Conservation (phyloP, 2,113 vertebrate genomes). For the Ceuthmochares aereus region DNA sequence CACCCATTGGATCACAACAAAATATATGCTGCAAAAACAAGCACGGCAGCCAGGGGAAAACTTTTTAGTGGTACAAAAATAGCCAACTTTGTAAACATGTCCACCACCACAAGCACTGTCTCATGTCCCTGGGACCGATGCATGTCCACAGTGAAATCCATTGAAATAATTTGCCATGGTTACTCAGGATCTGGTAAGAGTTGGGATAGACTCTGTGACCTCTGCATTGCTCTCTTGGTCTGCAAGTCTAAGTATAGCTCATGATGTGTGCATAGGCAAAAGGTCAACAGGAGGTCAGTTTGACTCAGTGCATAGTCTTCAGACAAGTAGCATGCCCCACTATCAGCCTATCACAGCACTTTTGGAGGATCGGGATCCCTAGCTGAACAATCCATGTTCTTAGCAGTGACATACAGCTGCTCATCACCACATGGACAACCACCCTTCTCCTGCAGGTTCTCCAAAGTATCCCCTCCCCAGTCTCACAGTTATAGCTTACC, state of each 20-base stretch:
- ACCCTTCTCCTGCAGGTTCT: not conserved
- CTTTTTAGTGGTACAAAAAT: not conserved
- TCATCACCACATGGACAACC: not conserved
- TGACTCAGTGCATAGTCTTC: not conserved
- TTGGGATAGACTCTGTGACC: rapidly evolving
- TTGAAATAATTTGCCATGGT: not conserved
- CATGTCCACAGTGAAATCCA: not conserved
- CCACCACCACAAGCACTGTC: not conserved
- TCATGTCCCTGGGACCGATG: rapidly evolving
- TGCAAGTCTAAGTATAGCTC: no score
- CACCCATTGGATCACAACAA: not conserved
- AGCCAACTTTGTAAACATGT: not conserved
- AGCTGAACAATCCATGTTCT: not conserved
- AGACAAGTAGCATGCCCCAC: rapidly evolving
- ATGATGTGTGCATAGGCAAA: not conserved
- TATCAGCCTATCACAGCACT: not conserved
- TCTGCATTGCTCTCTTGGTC: rapidly evolving
- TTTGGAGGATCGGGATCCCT: not conserved
- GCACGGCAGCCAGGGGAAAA: rapidly evolving
- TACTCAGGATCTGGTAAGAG: rapidly evolving
- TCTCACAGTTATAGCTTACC: not conserved
- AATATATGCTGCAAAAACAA: not conserved
- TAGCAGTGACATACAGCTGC: rapidly evolving
- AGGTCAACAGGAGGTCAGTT: not conserved
- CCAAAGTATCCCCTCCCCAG: not conserved